Conservation (phyloP, 2,888 invertebrate species). For the Tipula vernalis region DNA sequence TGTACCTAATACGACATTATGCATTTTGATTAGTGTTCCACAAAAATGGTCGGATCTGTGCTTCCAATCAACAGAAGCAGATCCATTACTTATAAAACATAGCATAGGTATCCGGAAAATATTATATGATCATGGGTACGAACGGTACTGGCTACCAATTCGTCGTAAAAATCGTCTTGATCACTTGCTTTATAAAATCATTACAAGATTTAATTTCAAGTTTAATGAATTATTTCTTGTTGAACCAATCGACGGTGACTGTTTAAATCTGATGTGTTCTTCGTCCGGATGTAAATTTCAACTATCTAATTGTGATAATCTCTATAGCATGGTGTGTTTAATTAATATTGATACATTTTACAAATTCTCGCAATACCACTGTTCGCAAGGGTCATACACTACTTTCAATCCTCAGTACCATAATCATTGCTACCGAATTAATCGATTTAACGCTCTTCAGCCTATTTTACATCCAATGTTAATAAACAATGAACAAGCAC, state of each 20-base stretch:
- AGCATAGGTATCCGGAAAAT: neutral
- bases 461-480: neutral
- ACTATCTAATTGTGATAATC: neutral
- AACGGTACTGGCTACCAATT: neutral
- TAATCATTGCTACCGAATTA: neutral
- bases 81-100: neutral
- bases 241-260: neutral
- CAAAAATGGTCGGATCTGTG: neutral
- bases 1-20: neutral
- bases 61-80: neutral
- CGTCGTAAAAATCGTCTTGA: neutral
- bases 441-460: neutral
- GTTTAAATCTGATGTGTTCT: neutral
- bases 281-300: neutral
- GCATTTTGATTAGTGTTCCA: neutral
- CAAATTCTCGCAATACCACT: neutral
- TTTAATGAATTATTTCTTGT: neutral
- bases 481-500: neutral
- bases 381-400: neutral
- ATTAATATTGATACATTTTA: neutral
- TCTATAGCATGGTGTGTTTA: neutral
- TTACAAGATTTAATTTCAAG: neutral
- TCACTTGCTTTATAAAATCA: neutral
- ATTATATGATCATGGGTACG: neutral
- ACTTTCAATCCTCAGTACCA: neutral